These are phyloP conservation scores for Allygus modestus DNA, from an alignment of 2,888 invertebrate species.

Conservation along the genomic window DNA sequence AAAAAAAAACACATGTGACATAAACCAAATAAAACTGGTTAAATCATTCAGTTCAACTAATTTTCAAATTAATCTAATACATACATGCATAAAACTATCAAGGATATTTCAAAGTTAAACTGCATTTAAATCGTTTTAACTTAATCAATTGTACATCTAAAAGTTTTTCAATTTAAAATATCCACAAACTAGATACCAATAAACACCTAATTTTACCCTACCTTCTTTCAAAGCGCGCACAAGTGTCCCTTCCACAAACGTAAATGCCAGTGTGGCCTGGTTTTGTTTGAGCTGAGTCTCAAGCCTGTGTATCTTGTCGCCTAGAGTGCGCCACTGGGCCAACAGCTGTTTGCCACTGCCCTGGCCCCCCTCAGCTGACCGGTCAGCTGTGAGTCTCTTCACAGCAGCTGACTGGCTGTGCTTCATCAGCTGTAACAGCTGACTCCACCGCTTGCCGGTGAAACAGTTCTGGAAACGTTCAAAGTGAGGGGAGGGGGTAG, in stretches of 20 bases:
- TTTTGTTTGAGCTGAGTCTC: conserved; percentile 83
- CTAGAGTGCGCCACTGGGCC: conserved; percentile 80
- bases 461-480: conserved; percentile 78
- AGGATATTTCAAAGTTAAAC: too few species aligned
- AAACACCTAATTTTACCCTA: conserved; percentile 68
- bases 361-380: conserved; percentile 66
- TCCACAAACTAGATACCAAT: too few species aligned
- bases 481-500: too few species aligned
- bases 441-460: conserved; percentile 84
- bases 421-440: conserved; percentile 86
- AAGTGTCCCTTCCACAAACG: conserved; percentile 95
- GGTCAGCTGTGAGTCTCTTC: conserved; percentile 74
- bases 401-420: conserved; percentile 83
- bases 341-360: conserved; percentile 54
- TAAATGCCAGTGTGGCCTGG: conserved; percentile 87
- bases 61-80: too few species aligned
- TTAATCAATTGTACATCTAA: too few species aligned
- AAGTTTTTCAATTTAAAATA: too few species aligned
- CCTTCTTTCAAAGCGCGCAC: conserved; percentile 91
- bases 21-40: too few species aligned
- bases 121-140: too few species aligned
- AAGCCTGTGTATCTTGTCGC: conserved; percentile 83
- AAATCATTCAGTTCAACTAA: too few species aligned
- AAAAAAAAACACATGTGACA: too few species aligned
- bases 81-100: too few species aligned